A percentile compares a stretch with the other conserved stretches of the same genome.
These are phyloP conservation scores for Pomacea canaliculata DNA, from an alignment of 2,888 invertebrate genomes.

Conservation along the genomic window DNA sequence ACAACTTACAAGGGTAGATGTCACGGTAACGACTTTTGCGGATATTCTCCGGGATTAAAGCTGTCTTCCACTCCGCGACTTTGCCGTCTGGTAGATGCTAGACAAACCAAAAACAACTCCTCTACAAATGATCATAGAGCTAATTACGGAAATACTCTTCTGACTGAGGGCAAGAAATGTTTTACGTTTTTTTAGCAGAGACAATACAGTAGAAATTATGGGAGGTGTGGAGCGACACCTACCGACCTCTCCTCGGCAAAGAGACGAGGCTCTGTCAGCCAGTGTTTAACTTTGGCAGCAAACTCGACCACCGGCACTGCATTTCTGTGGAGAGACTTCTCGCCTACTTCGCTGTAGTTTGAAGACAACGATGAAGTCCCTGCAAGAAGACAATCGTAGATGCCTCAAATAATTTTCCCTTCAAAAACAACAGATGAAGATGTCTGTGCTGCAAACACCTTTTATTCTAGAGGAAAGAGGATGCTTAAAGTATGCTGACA, in stretches of 20 bases:
- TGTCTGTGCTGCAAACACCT: no score
- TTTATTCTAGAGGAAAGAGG: no score
- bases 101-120: background rate
- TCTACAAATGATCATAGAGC: background rate
- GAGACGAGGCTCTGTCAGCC: background rate
- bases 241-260: constrained; percentile 1
- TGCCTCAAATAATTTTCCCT: no score
- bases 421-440: no score
- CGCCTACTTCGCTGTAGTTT: no score
- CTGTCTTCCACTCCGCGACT: constrained; percentile 1
- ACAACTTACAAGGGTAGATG: constrained; percentile 12
- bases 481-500: no score
- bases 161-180: no score
- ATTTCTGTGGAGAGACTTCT: background rate
- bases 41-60: constrained; percentile 1
- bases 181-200: no score
- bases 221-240: background rate
- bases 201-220: no score
- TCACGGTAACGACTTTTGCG: constrained; percentile 5
- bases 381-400: no score
- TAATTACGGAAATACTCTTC: no score
- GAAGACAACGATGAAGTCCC: no score
- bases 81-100: constrained; percentile 4
- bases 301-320: background rate
- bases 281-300: background rate